Conservation (phyloP, 2,888 invertebrate genomes). For the Crocallis elinguaria region DNA sequence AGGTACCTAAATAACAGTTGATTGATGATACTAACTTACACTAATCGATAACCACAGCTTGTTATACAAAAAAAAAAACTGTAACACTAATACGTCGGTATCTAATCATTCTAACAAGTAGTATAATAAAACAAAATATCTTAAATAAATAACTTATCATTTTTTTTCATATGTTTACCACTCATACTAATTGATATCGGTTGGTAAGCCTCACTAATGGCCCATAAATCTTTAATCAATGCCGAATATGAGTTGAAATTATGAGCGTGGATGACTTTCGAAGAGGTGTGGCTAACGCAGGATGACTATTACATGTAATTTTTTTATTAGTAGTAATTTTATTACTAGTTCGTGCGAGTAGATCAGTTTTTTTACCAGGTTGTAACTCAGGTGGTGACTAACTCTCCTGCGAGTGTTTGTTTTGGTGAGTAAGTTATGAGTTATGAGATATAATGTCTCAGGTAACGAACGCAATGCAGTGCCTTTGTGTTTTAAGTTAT, state of each 20-base stretch:
- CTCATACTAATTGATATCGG: slow-evolving; percentile 7
- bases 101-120: background rate
- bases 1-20: too few relatives aligned
- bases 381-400: too few relatives aligned
- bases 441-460: too few relatives aligned
- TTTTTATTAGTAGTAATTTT: background rate
- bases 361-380: too few relatives aligned
- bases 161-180: slow-evolving; percentile 11
- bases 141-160: slow-evolving; percentile 6
- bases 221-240: slow-evolving; percentile 12
- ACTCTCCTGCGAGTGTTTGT: too few relatives aligned
- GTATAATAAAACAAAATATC: slow-evolving; percentile 2
- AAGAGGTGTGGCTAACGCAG: slow-evolving; percentile 12
- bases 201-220: slow-evolving; percentile 9
- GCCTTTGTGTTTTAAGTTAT: too few relatives aligned
- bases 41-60: too few relatives aligned
- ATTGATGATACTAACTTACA: too few relatives aligned
- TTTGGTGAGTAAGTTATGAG: too few relatives aligned
- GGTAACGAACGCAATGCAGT: too few relatives aligned
- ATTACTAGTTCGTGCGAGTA: background rate
- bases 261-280: slow-evolving; percentile 1
- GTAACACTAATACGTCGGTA: background rate
- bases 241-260: background rate
- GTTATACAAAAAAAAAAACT: background rate
- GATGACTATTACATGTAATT: background rate